Conservation (phyloP, 2,113 vertebrate genomes). For the Tringa solitaria region DNA sequence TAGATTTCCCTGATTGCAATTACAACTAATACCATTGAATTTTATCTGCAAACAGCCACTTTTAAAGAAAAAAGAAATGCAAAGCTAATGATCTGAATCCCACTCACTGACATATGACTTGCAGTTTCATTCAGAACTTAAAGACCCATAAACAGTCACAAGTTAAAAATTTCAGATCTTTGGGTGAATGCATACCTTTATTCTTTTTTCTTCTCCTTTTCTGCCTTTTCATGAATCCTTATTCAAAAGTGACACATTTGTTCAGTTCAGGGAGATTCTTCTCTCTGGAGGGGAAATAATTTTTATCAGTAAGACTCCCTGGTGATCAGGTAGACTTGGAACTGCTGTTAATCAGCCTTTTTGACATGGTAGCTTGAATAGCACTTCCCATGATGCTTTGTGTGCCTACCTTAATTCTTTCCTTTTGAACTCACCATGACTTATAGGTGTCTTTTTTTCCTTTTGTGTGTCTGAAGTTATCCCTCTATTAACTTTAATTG, state of each 20-base stretch:
- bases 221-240: conserved; percentile 74
- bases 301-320: conserved; percentile 83
- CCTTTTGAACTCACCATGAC: conserved; percentile 82
- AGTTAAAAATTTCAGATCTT: conserved; percentile 65
- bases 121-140: conserved; percentile 53
- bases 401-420: conserved; percentile 78
- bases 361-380: conserved; percentile 81
- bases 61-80: conserved; percentile 6
- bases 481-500: conserved; percentile 83
- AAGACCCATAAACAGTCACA: conserved; percentile 64
- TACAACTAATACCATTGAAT: background rate
- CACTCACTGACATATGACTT: conserved; percentile 3
- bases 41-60: conserved; percentile 9
- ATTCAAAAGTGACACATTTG: conserved; percentile 81
- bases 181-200: conserved; percentile 67
- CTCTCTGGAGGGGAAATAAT: conserved; percentile 79
- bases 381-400: conserved; percentile 81
- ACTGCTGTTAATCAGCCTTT: conserved; percentile 81
- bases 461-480: conserved; percentile 83
- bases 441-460: conserved; percentile 79
- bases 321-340: conserved; percentile 81
- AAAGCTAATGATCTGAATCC: conserved; percentile 14
- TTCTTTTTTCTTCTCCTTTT: conserved; percentile 61
- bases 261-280: conserved; percentile 78
- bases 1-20: background rate